Conservation (phyloP, 2,888 invertebrate genomes). For the Pammene fasciana region DNA sequence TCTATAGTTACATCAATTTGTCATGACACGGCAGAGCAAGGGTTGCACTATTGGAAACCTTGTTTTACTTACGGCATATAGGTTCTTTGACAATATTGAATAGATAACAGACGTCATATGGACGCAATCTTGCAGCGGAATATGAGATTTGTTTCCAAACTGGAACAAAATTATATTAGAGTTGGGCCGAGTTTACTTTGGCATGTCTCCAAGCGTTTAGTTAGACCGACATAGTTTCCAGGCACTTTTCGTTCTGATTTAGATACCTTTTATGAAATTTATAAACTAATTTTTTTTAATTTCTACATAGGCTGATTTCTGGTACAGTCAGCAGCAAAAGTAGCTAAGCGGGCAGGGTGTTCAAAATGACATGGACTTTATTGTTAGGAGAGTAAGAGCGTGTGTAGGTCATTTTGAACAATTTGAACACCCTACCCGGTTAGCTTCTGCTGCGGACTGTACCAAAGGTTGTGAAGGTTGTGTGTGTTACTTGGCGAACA, state of each 20-base stretch:
- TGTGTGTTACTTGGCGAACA: no score
- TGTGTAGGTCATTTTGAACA: no score
- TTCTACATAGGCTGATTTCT: neutral
- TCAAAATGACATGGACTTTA: no score
- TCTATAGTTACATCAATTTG: no score
- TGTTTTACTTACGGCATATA: constrained; percentile 2
- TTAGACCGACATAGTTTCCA: constrained; percentile 51
- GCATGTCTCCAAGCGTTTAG: constrained; percentile 66
- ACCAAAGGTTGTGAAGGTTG: no score
- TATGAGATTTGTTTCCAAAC: constrained; percentile 68
- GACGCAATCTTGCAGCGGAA: constrained; percentile 41
- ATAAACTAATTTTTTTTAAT: constrained; percentile 9
- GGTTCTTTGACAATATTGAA: constrained; percentile 31
- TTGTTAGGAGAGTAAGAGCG: no score
- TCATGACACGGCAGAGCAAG: no score
- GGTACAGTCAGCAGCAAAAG: no score
- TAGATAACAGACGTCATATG: constrained; percentile 25
- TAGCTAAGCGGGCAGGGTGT: no score
- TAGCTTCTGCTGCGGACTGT: no score
- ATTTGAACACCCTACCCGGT: no score
- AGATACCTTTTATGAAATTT: constrained; percentile 20
- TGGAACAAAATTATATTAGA: constrained; percentile 74
- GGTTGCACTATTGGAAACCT: neutral
- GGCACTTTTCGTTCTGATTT: constrained; percentile 19
- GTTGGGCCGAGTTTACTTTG: constrained; percentile 70